These are phyloP conservation scores for Argyrosomus japonicus DNA, from an alignment of 2,113 vertebrate genomes.

Conservation along the genomic window DNA sequence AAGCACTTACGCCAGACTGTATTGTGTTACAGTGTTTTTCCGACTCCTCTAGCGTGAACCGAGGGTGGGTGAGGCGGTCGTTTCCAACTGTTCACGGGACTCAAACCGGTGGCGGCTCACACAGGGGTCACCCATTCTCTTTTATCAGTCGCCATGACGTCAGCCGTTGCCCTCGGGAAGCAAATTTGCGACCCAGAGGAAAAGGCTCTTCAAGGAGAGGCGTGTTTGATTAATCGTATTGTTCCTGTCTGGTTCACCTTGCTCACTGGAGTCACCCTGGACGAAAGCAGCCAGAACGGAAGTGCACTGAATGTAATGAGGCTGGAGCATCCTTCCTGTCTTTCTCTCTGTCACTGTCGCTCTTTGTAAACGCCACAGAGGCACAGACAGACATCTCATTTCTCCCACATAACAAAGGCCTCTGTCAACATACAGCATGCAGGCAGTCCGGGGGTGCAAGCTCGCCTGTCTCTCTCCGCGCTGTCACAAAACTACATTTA, in stretches of 20 bases:
- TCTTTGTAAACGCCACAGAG: constrained; percentile 59
- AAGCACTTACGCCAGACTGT: constrained; percentile 5
- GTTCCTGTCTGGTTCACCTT: constrained; percentile 81
- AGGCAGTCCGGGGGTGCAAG: constrained; percentile 15
- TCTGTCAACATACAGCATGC: constrained; percentile 52
- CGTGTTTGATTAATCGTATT: constrained; percentile 79
- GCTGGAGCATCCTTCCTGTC: constrained; percentile 71
- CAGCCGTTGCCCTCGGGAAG: constrained; percentile 70
- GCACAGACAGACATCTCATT: constrained; percentile 62
- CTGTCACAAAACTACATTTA: constrained; percentile 12
- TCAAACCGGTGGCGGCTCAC: constrained; percentile 38
- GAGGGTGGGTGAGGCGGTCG: constrained; percentile 64
- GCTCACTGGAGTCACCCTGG: constrained; percentile 73
- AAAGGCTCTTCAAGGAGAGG: constrained; percentile 75
- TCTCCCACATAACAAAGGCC: constrained; percentile 60
- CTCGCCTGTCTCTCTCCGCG: not conserved
- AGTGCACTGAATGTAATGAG: constrained; percentile 79
- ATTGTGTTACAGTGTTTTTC: constrained; percentile 40
- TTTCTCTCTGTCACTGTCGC: constrained; percentile 50
- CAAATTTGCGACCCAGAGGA: constrained; percentile 71
- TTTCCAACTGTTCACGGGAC: constrained; percentile 42
- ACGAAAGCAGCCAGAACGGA: constrained; percentile 67
- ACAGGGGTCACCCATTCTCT: constrained; percentile 67
- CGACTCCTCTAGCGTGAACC: constrained; percentile 21
- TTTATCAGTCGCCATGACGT: constrained; percentile 69